Conservation (phyloP, 2,113 vertebrate genomes). For the Melanostigma gelatinosum region DNA sequence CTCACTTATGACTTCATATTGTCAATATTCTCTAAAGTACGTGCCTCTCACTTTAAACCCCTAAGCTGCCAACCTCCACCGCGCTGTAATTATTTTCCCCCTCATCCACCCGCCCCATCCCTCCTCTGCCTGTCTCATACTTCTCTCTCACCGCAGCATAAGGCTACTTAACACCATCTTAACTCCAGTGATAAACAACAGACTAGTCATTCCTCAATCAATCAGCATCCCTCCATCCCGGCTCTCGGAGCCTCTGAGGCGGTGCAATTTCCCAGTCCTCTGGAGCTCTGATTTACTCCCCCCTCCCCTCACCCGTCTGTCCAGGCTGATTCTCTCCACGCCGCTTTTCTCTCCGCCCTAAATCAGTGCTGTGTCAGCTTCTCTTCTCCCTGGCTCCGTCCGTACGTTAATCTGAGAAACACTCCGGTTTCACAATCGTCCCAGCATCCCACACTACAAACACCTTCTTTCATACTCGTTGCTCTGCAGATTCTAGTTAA, state of each 20-base stretch:
- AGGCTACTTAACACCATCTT: constrained; percentile 74
- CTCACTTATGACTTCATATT: constrained; percentile 30
- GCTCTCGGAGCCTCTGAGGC: constrained; percentile 52
- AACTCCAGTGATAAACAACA: constrained; percentile 75
- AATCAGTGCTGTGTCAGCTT: constrained; percentile 73
- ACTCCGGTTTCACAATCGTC: constrained; percentile 43
- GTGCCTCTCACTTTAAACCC: constrained; percentile 22
- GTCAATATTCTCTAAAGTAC: constrained; percentile 39
- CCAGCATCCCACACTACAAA: constrained; percentile 14
- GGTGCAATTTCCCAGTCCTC: constrained; percentile 64
- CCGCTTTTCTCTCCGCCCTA: constrained; percentile 54
- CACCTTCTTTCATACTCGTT: neutral
- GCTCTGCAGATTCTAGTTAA: constrained; percentile 19
- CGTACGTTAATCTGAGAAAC: constrained; percentile 52
- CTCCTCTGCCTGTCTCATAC: constrained; percentile 34
- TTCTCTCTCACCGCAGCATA: constrained; percentile 49
- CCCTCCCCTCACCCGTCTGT: constrained; percentile 21
- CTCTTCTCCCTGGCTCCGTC: constrained; percentile 33
- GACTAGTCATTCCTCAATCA: constrained; percentile 63
- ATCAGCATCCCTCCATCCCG: constrained; percentile 60
- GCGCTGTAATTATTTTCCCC: constrained; percentile 57
- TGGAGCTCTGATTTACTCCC: constrained; percentile 67
- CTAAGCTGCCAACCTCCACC: constrained; percentile 40
- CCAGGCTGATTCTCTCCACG: constrained; percentile 50
- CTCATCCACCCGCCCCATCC: constrained; percentile 28